Base-by-base conservation (phyloP, 2,888 invertebrate species). In the Pterostichus madidus region DNA sequence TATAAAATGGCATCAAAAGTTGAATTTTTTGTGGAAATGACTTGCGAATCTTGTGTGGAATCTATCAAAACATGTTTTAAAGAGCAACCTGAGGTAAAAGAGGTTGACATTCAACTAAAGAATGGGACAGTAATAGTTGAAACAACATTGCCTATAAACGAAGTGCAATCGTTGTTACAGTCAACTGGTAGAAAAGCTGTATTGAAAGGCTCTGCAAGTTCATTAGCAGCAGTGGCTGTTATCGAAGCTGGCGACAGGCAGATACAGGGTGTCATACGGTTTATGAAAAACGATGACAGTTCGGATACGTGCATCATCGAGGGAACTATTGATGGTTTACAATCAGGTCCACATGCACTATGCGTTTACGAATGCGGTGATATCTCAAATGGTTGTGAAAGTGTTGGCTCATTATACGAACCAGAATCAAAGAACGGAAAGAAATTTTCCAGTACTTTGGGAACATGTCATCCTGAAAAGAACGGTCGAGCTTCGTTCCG, bases 271-370 rank as follows among this genome's bases (percentile, higher is more conserved):
- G 94, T 98, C 13, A 92, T 97, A 5, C 89, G 97, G 83, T 95
- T 98, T 87, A 92, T 94, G 53, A 95, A 96, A 90, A 89, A 91
- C 0, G 87, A 89, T 84, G 90, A 92, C 13, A n/a, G 13, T 5
- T 31, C 10, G 15, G 89, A 92, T 56, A 90, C 90, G 0, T 94
- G 95, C 76, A 91, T 97, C 0, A 92, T 97, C 2, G 98, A 98
- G 87, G 97, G 97, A 0, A 95, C 95, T 1, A 90, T 98, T 2
- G 97, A 97, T 90, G 96, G 96, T 0, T 90, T 98, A 61, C 85
- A 90, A 0, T 31, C 11, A 71, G 95, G 95, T 85, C 89, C 84
- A 17, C 92, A 94, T 87, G 91, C 91, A 3, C 87, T 94, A 56
- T 92, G 91, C 85, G 90, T 96, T 53, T 94, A 95, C 86, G 95